These are phyloP conservation scores for Lepus townsendii DNA, from an alignment of 2,797 vertebrate species.

Conservation along the genomic window DNA sequence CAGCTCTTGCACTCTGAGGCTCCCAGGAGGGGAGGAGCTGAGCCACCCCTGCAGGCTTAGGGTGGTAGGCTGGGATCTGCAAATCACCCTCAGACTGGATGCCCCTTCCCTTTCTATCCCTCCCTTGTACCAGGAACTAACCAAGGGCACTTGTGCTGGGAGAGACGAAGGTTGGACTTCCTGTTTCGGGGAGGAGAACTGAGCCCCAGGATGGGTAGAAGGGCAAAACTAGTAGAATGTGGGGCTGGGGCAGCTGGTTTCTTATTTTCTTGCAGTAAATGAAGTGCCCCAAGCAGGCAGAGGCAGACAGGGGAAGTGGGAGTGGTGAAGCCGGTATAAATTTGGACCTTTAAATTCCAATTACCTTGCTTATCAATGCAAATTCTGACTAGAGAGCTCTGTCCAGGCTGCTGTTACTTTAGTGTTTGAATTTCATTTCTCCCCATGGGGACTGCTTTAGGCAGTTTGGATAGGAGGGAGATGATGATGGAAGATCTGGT, in stretches of 20 bases:
- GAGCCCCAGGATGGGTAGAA: background rate
- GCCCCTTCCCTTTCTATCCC: background rate
- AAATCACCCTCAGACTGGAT: background rate
- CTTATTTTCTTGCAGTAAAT: constrained; percentile 29
- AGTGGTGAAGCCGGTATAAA: background rate
- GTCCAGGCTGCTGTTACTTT: background rate
- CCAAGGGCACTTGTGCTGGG: background rate
- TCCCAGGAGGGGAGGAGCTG: background rate
- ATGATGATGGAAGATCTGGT: background rate
- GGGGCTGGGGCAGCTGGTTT: background rate
- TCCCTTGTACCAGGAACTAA: background rate
- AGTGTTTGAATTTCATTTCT: background rate
- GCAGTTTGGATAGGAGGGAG: background rate
- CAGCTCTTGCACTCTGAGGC: background rate
- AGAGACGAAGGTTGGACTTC: background rate
- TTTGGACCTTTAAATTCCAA: background rate
- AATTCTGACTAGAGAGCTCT: constrained; percentile 17
- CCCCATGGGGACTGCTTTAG: background rate
- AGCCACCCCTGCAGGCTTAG: background rate
- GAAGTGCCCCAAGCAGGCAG: background rate
- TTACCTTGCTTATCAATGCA: background rate
- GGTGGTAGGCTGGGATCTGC: background rate
- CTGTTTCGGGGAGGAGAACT: background rate
- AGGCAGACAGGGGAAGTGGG: background rate
- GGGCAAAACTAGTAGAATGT: background rate